Evolutionary conservation across 1,140 invertebrate genomes (phyloP), one percentile per base, ranked within the genome.

Genomic region (Drosophila sp.): DNA sequence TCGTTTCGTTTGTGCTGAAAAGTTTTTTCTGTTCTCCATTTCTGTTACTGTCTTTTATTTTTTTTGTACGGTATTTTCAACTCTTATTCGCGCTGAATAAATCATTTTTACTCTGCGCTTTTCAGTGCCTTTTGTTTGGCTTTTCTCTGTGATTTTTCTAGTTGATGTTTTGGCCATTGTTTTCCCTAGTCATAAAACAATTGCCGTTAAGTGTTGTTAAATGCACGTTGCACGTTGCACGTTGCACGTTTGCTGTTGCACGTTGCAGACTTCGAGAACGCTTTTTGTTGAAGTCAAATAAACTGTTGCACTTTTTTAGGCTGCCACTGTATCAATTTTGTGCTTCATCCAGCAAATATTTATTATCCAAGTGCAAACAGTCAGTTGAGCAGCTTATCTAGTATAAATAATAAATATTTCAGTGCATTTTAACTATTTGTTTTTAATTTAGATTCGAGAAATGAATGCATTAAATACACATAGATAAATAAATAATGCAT

Each of bases 201-300:
- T 89, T 87, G 83, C 81, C 76, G 69, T 74, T 87, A 80, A 89
- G 87, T 87, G 83, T 77, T 64, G 76, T 72, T 69, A 83, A 87
- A 79, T 83, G 76, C 66, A 70, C 61, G 61, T 64, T 9, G 7
- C 18, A 45, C 7, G 8, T 7, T 59, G 38, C 36, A 7, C 9
- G 32, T 38, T 21, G 48, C 61, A 65, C 14, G 57, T 43, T 62
- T 27, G 14, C 38, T 25, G 34, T 53, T 62, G 18, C 54, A 58
- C 13, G 13, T 21, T 21, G 46, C 50, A 57, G 45, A 53, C 58
- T 51, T 58, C 32, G 51, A 56, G 32, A n/a, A n/a, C 57, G 18
- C 50, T 64, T 58, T 48, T 32, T 50, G 21, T 46, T 36, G 29
- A 21, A 27, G 25, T 61, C 9, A 58, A 53, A 62, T 53, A 63